phyloP scores from a whole-genome alignment of 2,888 invertebrate genomes.

The Heliconius ismenius region DNA sequence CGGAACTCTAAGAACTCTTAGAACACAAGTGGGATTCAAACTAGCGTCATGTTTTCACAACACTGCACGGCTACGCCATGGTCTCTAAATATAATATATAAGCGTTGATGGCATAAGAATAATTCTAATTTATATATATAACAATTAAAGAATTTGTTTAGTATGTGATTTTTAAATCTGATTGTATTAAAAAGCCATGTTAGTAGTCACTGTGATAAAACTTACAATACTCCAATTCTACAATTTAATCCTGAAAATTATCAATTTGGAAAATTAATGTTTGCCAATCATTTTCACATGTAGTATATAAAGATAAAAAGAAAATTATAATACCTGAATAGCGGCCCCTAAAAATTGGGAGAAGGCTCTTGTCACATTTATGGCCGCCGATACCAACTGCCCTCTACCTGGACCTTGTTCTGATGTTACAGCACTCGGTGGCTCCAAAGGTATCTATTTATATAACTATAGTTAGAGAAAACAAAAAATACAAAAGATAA shows the following conservation, averaged over 20 bases:
- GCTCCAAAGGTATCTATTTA: constrained; percentile 74
- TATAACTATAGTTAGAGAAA: constrained; percentile 11
- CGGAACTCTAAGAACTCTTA: too few species aligned
- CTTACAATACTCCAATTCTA: constrained; percentile 19
- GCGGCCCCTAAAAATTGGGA: constrained; percentile 90
- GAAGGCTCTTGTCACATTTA: constrained; percentile 89
- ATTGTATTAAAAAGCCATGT: constrained; percentile 22
- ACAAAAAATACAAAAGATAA: neutral
- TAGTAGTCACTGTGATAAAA: constrained; percentile 9
- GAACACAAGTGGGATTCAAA: too few species aligned
- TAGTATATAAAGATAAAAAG: neutral
- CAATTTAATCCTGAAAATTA: constrained; percentile 36
- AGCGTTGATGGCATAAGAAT: neutral
- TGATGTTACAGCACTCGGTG: constrained; percentile 67
- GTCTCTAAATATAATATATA: neutral
- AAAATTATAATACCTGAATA: constrained; percentile 83
- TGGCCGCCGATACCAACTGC: constrained; percentile 86
- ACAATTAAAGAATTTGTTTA: neutral
- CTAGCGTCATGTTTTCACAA: neutral
- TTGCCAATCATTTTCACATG: neutral
- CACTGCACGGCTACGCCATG: too few species aligned
- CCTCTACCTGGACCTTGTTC: constrained; percentile 70
- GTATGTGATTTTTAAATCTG: constrained; percentile 6
- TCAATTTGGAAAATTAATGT: constrained; percentile 12
- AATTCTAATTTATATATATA: neutral